Percentiles rank a stretch among this genome's conserved stretches.
Conservation (phyloP, 2,113 vertebrate genomes). For the Aptenodytes forsteri region DNA sequence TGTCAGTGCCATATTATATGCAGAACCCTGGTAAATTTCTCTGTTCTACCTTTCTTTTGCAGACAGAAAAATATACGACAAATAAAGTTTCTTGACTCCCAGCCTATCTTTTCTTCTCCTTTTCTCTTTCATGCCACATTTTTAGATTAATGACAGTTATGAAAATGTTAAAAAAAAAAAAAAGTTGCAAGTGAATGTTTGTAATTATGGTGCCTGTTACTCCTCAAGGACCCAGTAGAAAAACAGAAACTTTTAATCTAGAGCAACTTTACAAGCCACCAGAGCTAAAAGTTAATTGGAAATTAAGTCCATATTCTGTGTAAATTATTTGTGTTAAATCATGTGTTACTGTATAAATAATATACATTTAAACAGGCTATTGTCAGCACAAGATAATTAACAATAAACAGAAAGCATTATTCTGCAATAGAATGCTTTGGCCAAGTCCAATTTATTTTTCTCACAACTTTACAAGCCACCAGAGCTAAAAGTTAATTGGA, state of each 20-base stretch:
- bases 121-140: constrained; percentile 17
- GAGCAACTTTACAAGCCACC: constrained; percentile 36
- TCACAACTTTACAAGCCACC: constrained; percentile 1
- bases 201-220: constrained; percentile 37
- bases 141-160: background rate
- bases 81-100: background rate
- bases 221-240: constrained; percentile 22
- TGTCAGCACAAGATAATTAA: constrained; percentile 64
- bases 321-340: constrained; percentile 63
- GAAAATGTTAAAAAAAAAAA: constrained; percentile 17
- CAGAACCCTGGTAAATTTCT: constrained; percentile 2
- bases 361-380: constrained; percentile 46
- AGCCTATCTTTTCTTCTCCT: background rate
- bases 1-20: background rate
- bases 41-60: background rate
- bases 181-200: constrained; percentile 3
- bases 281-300: constrained; percentile 67
- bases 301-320: constrained; percentile 59
- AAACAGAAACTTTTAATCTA: constrained; percentile 58
- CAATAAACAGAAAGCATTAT: constrained; percentile 62
- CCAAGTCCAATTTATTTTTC: constrained; percentile 67
- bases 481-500: constrained; percentile 67
- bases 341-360: constrained; percentile 63
- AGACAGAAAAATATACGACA: constrained; percentile 23
- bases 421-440: constrained; percentile 63